phyloP scores from a whole-genome alignment of 2,888 invertebrate species.

The Antheraea assamensis region DNA sequence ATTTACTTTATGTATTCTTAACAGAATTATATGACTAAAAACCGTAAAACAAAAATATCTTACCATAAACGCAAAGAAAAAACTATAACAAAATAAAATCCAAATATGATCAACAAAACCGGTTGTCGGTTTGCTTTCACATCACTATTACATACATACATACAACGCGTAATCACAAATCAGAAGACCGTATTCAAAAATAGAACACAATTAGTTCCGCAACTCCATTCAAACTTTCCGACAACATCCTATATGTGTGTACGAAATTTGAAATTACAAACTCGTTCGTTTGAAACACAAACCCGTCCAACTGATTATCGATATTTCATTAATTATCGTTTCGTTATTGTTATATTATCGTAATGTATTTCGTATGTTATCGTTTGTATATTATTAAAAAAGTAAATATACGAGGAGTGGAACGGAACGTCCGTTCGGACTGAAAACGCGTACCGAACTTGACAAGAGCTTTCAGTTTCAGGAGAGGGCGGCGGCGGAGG shows the following conservation, averaged over 20 bases:
- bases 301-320: neutral
- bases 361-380: constrained; percentile 1
- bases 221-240: constrained; percentile 4
- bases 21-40: neutral
- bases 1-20: neutral
- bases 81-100: neutral
- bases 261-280: neutral
- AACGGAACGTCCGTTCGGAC: constrained; percentile 42
- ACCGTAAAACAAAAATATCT: constrained; percentile 3
- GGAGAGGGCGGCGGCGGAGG: constrained; percentile 6
- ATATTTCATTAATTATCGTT: neutral
- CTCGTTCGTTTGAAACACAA: neutral
- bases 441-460: constrained; percentile 39
- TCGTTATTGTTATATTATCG: neutral
- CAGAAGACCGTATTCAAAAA: constrained; percentile 11
- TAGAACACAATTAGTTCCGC: constrained; percentile 17
- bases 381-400: constrained; percentile 4
- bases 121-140: neutral
- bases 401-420: neutral
- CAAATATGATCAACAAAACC: constrained; percentile 3
- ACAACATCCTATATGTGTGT: neutral
- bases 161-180: constrained; percentile 11
- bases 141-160: constrained; percentile 6
- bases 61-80: constrained; percentile 4
- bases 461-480: constrained; percentile 41